Evolutionary conservation across 2,797 vertebrate species (phyloP).

Genomic region (Xiphorhynchus erythropygius): DNA sequence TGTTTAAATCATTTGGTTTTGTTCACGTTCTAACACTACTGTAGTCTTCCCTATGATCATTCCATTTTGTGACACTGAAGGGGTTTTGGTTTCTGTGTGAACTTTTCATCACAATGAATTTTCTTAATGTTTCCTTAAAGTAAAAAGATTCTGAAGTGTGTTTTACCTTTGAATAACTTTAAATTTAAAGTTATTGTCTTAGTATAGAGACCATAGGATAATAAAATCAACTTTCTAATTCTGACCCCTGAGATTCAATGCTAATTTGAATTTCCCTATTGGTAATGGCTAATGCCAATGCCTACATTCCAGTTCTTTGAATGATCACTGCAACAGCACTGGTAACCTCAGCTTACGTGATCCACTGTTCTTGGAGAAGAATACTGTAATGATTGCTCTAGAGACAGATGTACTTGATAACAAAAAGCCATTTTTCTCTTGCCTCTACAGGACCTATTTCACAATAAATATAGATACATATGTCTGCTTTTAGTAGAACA

Average conservation of each 20-base stretch:
- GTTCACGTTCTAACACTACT: neutral
- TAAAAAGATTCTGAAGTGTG: neutral
- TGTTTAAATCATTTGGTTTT: neutral
- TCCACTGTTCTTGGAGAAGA: constrained; percentile 3
- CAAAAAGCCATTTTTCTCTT: neutral
- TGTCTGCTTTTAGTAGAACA: neutral
- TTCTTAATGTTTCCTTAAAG: neutral
- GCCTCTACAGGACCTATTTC: neutral
- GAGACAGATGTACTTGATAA: neutral
- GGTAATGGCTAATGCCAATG: neutral
- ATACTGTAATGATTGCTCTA: neutral
- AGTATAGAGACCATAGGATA: neutral
- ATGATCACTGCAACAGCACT: neutral
- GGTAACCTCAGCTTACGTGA: neutral
- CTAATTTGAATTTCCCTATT: neutral
- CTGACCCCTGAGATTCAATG: neutral
- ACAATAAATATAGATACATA: neutral
- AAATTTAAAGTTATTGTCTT: neutral
- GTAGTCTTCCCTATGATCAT: neutral
- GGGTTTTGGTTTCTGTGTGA: neutral
- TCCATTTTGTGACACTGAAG: neutral
- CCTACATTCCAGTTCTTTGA: neutral
- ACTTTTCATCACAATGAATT: neutral
- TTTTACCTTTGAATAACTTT: neutral
- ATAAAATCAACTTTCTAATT: neutral